These are phyloP conservation scores for Lomographa bimaculata DNA, from an alignment of 2,888 invertebrate genomes.

Conservation along the genomic window DNA sequence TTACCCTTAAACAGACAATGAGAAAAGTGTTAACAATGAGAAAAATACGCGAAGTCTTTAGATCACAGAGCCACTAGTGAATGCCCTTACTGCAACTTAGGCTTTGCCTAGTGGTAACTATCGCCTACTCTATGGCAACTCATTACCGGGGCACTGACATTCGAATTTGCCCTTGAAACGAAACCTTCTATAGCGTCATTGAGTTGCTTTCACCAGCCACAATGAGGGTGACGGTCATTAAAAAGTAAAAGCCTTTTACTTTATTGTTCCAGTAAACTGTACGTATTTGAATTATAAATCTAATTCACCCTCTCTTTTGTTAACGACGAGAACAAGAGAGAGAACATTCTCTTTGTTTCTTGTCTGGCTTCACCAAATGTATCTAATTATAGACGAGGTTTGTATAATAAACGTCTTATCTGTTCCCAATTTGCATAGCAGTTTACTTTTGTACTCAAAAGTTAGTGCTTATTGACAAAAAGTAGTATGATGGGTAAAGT, in stretches of 20 bases:
- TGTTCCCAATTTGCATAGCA: not conserved
- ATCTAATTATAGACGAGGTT: too few species aligned
- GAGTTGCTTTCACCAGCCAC: constrained; percentile 3
- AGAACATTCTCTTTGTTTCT: not conserved
- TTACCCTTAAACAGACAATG: too few species aligned
- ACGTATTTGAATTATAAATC: not conserved
- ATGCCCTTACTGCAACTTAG: too few species aligned
- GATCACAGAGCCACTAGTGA: too few species aligned
- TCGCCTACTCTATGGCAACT: constrained; percentile 6
- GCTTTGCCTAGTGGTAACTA: too few species aligned
- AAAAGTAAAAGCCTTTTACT: constrained; percentile 14
- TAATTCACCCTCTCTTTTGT: not conserved
- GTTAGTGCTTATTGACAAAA: too few species aligned
- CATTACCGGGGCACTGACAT: constrained; percentile 19
- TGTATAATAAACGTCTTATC: too few species aligned
- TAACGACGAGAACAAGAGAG: not conserved
- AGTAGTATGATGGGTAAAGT: too few species aligned
- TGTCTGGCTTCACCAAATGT: too few species aligned
- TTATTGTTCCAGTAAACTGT: not conserved
- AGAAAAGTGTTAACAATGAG: too few species aligned
- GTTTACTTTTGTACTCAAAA: not conserved
- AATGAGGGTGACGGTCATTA: constrained; percentile 4
- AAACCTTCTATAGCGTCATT: constrained; percentile 7
- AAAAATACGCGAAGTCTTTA: too few species aligned
- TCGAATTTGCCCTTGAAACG: constrained; percentile 15